Evolutionary conservation across 1,140 invertebrate genomes (phyloP).

Genomic region (Rhagoletis zephyria): DNA sequence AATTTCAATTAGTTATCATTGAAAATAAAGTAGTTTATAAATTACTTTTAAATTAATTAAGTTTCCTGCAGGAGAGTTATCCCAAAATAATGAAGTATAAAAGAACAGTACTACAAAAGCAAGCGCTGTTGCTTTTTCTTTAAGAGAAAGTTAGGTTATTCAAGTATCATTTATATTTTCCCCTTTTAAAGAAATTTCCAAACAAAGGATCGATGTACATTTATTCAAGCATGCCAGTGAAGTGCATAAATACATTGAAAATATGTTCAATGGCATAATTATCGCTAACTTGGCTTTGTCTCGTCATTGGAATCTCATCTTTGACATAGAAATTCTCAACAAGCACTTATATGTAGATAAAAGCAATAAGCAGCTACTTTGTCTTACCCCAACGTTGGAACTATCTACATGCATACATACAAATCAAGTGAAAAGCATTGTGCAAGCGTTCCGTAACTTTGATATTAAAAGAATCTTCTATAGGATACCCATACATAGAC

Average conservation of each 20-base stretch:
- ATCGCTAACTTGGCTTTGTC: neutral
- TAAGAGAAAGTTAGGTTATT: neutral
- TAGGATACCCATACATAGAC: too few relatives aligned
- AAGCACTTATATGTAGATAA: neutral
- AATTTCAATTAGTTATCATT: too few relatives aligned
- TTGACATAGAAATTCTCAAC: conserved; percentile 2
- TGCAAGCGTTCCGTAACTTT: neutral
- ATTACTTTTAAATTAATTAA: too few relatives aligned
- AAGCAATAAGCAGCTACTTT: neutral
- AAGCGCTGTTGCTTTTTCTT: neutral
- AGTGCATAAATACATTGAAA: neutral
- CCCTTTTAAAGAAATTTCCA: neutral
- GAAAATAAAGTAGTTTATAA: too few relatives aligned
- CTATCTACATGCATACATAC: neutral
- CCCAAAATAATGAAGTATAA: too few relatives aligned
- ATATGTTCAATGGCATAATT: conserved; percentile 15
- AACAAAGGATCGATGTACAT: neutral
- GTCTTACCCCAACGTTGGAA: neutral
- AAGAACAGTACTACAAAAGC: too few relatives aligned
- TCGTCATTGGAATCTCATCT: neutral
- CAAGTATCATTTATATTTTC: too few relatives aligned
- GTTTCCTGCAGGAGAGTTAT: too few relatives aligned
- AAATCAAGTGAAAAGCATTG: neutral
- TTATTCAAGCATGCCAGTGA: neutral
- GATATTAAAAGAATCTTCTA: neutral